Evolutionary conservation across 2,797 vertebrate genomes (phyloP).

Genomic region (Graptemys geographica): DNA sequence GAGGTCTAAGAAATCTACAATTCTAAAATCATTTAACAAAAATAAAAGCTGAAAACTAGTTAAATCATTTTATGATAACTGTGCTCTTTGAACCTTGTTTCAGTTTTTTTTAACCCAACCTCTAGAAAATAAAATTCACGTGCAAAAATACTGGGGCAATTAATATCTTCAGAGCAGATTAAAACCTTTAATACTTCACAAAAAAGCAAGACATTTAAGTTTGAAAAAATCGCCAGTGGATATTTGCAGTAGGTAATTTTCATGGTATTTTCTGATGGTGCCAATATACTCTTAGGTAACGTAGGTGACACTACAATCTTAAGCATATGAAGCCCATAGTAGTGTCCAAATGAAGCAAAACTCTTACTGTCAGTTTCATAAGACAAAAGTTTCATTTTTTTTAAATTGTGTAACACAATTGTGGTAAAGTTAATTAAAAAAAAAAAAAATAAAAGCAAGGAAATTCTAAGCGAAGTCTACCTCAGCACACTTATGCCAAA

Average conservation of each 20-base stretch:
- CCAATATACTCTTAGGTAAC: background rate
- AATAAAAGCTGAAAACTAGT: background rate
- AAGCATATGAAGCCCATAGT: background rate
- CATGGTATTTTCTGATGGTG: fast-evolving
- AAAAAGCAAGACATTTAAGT: background rate
- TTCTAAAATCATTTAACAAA: background rate
- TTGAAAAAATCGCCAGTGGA: background rate
- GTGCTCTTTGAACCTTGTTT: background rate
- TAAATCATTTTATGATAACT: background rate
- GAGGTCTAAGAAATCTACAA: background rate
- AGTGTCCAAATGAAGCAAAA: background rate
- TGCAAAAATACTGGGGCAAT: background rate
- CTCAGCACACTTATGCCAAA: background rate
- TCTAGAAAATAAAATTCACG: background rate
- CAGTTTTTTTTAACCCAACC: background rate
- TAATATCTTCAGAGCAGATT: background rate
- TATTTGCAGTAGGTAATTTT: fast-evolving
- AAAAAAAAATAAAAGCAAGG: background rate
- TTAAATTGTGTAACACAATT: background rate
- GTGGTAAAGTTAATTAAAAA: background rate
- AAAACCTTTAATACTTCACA: background rate
- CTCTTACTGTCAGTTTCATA: background rate
- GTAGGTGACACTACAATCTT: background rate
- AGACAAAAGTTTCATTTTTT: background rate
- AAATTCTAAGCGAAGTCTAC: background rate